Evolutionary conservation across 2,113 vertebrate species (phyloP).

Genomic region (Menidia beryllina): DNA sequence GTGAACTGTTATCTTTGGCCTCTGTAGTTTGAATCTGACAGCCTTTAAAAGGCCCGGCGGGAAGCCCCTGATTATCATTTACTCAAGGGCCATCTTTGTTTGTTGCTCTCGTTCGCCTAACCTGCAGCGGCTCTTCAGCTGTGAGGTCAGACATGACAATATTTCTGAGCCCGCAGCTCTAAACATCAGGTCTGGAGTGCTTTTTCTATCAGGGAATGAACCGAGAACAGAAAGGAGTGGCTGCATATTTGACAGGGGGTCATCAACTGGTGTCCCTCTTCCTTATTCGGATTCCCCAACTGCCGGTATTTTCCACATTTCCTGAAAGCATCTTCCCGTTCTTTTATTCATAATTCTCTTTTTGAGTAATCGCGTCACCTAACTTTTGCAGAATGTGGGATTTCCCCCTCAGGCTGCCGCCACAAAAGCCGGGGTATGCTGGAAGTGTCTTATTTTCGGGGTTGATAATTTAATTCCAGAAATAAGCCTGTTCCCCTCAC

Average conservation of each 20-base stretch:
- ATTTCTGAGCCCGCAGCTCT: neutral
- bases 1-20: slow-evolving; percentile 56
- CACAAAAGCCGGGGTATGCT: too few species aligned
- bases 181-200: too few species aligned
- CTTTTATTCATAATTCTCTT: too few species aligned
- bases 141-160: slow-evolving; percentile 41
- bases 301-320: too few species aligned
- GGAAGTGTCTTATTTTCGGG: too few species aligned
- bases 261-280: neutral
- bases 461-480: neutral
- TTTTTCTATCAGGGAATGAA: slow-evolving; percentile 1
- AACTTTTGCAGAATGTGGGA: too few species aligned
- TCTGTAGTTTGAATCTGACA: slow-evolving; percentile 65
- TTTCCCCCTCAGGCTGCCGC: too few species aligned
- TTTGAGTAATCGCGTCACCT: too few species aligned
- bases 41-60: slow-evolving; percentile 68
- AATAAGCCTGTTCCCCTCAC: neutral
- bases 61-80: slow-evolving; percentile 66
- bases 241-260: slow-evolving; percentile 7
- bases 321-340: too few species aligned
- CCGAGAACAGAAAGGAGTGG: neutral
- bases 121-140: slow-evolving; percentile 41
- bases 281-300: neutral
- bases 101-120: slow-evolving; percentile 50
- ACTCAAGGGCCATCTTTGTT: slow-evolving; percentile 51